These are phyloP conservation scores for Coreoperca whiteheadi DNA, from an alignment of 2,113 vertebrate species.

Conservation along the genomic window DNA sequence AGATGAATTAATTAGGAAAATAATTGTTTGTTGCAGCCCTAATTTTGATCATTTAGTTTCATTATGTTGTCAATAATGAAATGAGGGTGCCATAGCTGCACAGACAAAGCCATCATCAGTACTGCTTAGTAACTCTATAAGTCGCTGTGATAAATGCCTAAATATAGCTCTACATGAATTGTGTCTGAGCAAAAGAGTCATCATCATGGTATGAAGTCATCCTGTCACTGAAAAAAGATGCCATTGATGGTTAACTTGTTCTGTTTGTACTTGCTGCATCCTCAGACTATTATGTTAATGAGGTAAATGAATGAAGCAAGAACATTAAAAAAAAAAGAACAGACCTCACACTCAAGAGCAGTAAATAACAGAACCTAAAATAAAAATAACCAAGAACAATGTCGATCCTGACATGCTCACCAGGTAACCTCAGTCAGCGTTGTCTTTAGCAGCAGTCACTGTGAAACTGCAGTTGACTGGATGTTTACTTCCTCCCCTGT, in stretches of 20 bases:
- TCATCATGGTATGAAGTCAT: slow-evolving; percentile 12
- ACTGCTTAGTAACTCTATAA: not conserved
- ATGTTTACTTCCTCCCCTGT: slow-evolving; percentile 78
- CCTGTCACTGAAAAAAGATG: slow-evolving; percentile 15
- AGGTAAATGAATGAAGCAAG: not conserved
- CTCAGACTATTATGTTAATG: not conserved
- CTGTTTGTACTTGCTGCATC: not conserved
- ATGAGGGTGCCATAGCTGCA: not conserved
- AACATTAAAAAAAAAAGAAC: slow-evolving; percentile 9
- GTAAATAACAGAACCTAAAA: not conserved
- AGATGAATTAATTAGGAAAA: not conserved
- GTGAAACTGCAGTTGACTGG: slow-evolving; percentile 31
- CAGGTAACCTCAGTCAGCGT: not conserved
- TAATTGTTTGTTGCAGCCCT: not conserved
- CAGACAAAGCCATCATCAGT: not conserved
- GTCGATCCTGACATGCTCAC: not conserved
- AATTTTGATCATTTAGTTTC: not conserved
- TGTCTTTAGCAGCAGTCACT: not conserved
- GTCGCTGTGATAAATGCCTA: slow-evolving; percentile 14
- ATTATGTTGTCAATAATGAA: slow-evolving; percentile 6
- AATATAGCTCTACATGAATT: slow-evolving; percentile 22
- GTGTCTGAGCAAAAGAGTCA: slow-evolving; percentile 7
- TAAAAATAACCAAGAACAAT: slow-evolving; percentile 18
- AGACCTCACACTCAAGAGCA: not conserved
- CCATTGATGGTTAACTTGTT: not conserved